Conservation (phyloP, 2,113 vertebrate species). For the Scopus umbretta region DNA sequence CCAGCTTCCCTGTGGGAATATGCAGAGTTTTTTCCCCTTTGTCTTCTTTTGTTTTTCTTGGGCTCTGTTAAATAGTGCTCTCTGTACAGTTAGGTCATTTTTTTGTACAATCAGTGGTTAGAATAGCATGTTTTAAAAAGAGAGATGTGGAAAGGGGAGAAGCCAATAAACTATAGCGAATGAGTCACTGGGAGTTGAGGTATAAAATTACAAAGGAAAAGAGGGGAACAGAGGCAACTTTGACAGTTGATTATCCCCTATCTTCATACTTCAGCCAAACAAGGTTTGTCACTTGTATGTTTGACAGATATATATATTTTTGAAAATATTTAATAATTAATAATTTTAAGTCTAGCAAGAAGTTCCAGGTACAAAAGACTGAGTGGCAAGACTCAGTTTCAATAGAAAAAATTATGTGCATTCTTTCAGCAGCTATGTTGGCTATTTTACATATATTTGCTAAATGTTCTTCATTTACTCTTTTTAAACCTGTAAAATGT, state of each 20-base stretch:
- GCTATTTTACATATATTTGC: not conserved
- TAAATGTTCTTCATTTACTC: not conserved
- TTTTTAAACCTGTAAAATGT: not conserved
- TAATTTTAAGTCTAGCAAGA: not conserved
- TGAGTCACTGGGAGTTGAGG: not conserved
- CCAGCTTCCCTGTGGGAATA: not conserved
- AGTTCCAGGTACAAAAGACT: not conserved
- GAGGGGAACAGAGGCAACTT: not conserved
- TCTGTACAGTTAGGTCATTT: not conserved
- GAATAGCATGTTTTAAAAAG: not conserved
- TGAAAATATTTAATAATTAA: not conserved
- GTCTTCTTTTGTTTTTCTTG: not conserved
- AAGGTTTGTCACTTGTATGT: not conserved
- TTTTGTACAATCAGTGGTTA: not conserved
- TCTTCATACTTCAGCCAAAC: not conserved
- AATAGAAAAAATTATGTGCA: not conserved
- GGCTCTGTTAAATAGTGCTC: not conserved
- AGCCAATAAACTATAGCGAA: not conserved
- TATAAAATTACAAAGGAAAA: not conserved
- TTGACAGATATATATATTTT: not conserved
- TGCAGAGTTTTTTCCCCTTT: rapidly evolving
- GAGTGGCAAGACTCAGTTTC: not conserved
- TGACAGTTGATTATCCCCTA: not conserved
- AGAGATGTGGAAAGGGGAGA: not conserved
- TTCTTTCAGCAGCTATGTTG: not conserved